Conservation (phyloP, 2,888 invertebrate species). For the Cephus spinipes region DNA sequence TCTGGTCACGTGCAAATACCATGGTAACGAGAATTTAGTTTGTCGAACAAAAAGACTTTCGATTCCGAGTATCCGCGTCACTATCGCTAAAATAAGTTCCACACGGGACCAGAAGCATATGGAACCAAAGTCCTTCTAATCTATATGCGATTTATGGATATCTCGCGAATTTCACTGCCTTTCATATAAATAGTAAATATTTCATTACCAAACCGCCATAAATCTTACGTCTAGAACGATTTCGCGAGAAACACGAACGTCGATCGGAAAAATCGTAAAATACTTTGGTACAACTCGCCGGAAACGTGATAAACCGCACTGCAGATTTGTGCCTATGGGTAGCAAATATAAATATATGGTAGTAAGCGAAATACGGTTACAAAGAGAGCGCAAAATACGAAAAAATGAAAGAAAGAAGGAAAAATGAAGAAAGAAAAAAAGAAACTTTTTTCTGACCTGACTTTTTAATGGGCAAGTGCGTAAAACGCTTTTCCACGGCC, state of each 20-base stretch:
- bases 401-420: background rate
- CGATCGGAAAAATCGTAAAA: background rate
- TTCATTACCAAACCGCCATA: background rate
- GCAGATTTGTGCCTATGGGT: background rate
- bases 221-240: background rate
- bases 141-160: background rate
- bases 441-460: background rate
- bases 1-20: constrained; percentile 38
- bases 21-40: constrained; percentile 31
- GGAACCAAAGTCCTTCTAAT: background rate
- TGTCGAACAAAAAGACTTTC: constrained; percentile 20
- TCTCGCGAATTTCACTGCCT: background rate
- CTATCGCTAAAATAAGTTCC: background rate
- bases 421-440: no score
- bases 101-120: background rate
- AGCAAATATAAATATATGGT: background rate
- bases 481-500: background rate
- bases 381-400: background rate
- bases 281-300: background rate
- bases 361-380: background rate
- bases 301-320: background rate
- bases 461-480: constrained; percentile 3
- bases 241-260: background rate
- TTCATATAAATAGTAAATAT: background rate
- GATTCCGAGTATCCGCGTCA: constrained; percentile 16